Percentiles rank a stretch among this genome's conserved stretches.
Evolutionary conservation across 1,140 invertebrate species (phyloP).

Genomic region (Aradophagus sp.): DNA sequence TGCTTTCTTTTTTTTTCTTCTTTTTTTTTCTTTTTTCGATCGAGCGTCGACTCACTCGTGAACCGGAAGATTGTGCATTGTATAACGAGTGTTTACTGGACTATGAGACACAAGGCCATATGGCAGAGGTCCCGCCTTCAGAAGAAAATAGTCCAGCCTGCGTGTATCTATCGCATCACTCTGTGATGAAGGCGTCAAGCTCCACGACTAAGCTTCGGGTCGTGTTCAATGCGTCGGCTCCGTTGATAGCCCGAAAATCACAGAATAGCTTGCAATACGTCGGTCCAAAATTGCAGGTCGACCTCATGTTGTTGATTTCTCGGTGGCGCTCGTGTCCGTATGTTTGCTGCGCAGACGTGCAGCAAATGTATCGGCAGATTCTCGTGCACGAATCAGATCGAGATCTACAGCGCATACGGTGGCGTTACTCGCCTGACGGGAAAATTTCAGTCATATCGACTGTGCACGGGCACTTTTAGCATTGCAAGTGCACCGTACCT

Average conservation of each 20-base stretch:
- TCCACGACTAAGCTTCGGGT: constrained; percentile 11
- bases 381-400: neutral
- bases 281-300: constrained; percentile 2
- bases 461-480: neutral
- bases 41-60: too few species aligned
- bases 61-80: too few species aligned
- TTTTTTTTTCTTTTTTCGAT: too few species aligned
- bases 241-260: too few species aligned
- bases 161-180: constrained; percentile 9
- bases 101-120: constrained; percentile 12
- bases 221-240: constrained; percentile 7
- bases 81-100: too few species aligned
- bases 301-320: neutral
- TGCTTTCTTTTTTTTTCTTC: too few species aligned
- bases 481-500: constrained; percentile 1
- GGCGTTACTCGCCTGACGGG: neutral
- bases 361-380: constrained; percentile 14
- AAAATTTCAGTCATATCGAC: neutral
- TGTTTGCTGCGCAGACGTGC: constrained; percentile 10
- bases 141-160: neutral
- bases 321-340: constrained; percentile 6
- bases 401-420: constrained; percentile 1
- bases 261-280: constrained; percentile 1
- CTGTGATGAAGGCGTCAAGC: neutral
- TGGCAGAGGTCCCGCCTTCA: neutral